phyloP scores from a whole-genome alignment of 2,888 invertebrate genomes.

The Apodemia zela region DNA sequence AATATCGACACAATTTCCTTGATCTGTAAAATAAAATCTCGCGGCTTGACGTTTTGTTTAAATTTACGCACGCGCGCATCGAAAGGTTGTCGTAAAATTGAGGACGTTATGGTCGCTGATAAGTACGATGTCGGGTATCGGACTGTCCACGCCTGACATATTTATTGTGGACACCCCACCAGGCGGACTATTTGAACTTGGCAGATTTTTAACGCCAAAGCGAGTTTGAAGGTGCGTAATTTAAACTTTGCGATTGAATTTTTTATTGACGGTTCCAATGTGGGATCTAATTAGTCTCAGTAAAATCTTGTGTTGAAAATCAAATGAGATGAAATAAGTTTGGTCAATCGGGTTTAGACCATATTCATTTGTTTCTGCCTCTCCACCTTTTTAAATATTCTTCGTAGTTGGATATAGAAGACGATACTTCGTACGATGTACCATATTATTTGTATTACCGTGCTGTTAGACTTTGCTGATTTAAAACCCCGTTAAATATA shows the following conservation, averaged over 20 bases:
- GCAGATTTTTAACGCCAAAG: constrained; percentile 45
- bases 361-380: background rate
- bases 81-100: constrained; percentile 73
- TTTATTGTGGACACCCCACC: constrained; percentile 76
- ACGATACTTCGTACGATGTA: too few relatives aligned
- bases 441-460: too few relatives aligned
- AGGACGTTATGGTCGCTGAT: constrained; percentile 74
- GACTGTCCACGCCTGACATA: constrained; percentile 64
- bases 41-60: constrained; percentile 64
- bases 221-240: constrained; percentile 16
- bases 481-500: too few relatives aligned
- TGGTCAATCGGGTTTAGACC: background rate
- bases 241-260: constrained; percentile 13
- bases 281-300: constrained; percentile 23
- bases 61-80: constrained; percentile 68
- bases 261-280: background rate
- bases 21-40: constrained; percentile 75
- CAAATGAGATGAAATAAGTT: background rate
- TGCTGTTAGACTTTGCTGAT: too few relatives aligned
- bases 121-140: constrained; percentile 68
- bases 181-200: constrained; percentile 50
- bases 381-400: too few relatives aligned
- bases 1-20: constrained; percentile 77
- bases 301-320: constrained; percentile 21
- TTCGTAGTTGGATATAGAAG: too few relatives aligned